Evolutionary conservation across 2,113 vertebrate species (phyloP).

Genomic region (Periophthalmodon schlosseri): DNA sequence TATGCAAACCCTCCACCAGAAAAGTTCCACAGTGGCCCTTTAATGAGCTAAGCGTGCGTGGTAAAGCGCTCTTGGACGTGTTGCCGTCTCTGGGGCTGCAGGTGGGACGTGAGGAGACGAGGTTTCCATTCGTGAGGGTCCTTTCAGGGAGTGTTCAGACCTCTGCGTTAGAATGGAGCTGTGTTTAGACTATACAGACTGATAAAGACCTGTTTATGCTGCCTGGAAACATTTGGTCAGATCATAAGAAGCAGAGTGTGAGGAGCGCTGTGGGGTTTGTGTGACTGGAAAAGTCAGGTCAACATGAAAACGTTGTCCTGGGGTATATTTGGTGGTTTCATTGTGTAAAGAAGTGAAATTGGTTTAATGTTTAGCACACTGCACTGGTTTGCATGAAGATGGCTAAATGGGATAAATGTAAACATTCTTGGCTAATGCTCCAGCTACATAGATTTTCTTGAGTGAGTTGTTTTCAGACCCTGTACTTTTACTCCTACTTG

Average conservation of each 20-base stretch:
- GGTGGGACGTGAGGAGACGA: constrained; percentile 41
- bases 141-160: constrained; percentile 37
- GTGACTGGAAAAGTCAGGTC: neutral
- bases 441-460: no score
- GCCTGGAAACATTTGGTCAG: constrained; percentile 10
- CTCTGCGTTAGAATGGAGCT: constrained; percentile 36
- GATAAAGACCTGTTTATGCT: constrained; percentile 20
- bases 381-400: neutral
- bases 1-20: no score
- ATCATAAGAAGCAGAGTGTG: neutral
- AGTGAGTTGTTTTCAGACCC: no score
- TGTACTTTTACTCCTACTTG: no score
- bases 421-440: neutral
- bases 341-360: neutral
- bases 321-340: neutral
- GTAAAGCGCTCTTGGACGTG: constrained; percentile 24
- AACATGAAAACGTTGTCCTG: neutral
- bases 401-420: no score
- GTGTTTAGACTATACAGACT: constrained; percentile 28
- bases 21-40: no score
- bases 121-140: constrained; percentile 56
- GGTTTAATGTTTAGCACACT: neutral
- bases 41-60: no score
- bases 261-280: neutral
- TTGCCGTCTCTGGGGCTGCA: constrained; percentile 40